Percentiles rank a stretch among this genome's conserved stretches.
Conservation (phyloP, 1,140 invertebrate species). For the Laupala kohalensis region DNA sequence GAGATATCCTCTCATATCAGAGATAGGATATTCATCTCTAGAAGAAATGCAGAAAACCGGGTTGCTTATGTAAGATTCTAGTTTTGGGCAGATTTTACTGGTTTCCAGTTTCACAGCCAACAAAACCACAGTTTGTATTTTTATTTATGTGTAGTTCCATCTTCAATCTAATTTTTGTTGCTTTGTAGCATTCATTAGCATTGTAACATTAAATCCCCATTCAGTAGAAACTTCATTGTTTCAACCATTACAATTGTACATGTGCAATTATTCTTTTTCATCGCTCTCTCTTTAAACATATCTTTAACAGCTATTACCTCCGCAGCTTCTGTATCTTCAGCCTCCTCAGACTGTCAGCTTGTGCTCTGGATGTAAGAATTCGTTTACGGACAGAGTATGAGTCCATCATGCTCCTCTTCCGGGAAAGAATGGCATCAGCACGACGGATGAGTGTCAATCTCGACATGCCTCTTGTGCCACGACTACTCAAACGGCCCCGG, state of each 20-base stretch:
- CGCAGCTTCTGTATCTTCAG: slow-evolving; percentile 16
- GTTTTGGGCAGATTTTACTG: neutral
- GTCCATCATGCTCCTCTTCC: slow-evolving; percentile 14
- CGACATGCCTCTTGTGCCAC: slow-evolving; percentile 11
- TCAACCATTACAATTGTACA: neutral
- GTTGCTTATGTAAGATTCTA: neutral
- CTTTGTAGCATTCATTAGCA: neutral
- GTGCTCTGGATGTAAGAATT: slow-evolving; percentile 13
- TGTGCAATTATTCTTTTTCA: neutral
- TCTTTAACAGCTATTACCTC: slow-evolving; percentile 15
- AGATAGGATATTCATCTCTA: neutral
- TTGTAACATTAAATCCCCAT: neutral
- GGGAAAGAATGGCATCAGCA: slow-evolving; percentile 10
- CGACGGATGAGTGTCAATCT: slow-evolving; percentile 14
- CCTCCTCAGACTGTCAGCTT: slow-evolving; percentile 15
- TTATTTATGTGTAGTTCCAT: neutral
- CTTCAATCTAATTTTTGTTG: neutral
- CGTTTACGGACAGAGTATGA: slow-evolving; percentile 15
- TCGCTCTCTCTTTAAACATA: slow-evolving; percentile 1
- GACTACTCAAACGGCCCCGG: slow-evolving; percentile 8
- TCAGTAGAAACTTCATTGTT: neutral
- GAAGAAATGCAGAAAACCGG: neutral
- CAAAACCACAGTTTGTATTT: neutral
- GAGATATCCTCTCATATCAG: neutral
- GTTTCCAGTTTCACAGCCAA: neutral